Evolutionary conservation across 2,888 invertebrate genomes (phyloP).

Genomic region (Lamellibrachia columna): DNA sequence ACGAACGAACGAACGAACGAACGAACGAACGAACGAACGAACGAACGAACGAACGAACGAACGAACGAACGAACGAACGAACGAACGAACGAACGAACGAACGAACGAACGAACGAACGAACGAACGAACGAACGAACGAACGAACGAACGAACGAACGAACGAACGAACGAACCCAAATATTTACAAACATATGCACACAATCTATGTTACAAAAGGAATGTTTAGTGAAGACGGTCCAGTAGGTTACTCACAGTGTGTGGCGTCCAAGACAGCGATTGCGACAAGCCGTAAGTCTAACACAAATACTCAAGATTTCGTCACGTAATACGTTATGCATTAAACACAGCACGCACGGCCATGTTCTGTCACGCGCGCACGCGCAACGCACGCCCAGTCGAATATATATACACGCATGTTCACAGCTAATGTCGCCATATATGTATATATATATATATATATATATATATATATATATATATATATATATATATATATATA

Average conservation of each 20-base stretch:
- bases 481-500: background rate
- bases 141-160: constrained; percentile 7
- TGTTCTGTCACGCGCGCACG: background rate
- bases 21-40: constrained; percentile 13
- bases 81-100: background rate
- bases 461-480: background rate
- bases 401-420: background rate
- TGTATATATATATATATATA: background rate
- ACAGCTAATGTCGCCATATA: too few species aligned
- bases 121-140: constrained; percentile 16
- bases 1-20: constrained; percentile 9
- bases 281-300: background rate
- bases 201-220: background rate
- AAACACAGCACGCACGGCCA: background rate
- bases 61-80: constrained; percentile 16
- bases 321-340: background rate
- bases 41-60: constrained; percentile 7
- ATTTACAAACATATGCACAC: background rate
- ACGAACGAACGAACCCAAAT: background rate
- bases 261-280: background rate
- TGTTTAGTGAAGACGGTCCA: background rate
- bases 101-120: background rate
- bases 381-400: background rate
- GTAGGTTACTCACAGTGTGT: background rate
- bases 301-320: background rate